A percentile compares a stretch with the other conserved stretches of the same genome.
Conservation (phyloP, 1,140 invertebrate genomes). For the Pseudomyrmex sp. region DNA sequence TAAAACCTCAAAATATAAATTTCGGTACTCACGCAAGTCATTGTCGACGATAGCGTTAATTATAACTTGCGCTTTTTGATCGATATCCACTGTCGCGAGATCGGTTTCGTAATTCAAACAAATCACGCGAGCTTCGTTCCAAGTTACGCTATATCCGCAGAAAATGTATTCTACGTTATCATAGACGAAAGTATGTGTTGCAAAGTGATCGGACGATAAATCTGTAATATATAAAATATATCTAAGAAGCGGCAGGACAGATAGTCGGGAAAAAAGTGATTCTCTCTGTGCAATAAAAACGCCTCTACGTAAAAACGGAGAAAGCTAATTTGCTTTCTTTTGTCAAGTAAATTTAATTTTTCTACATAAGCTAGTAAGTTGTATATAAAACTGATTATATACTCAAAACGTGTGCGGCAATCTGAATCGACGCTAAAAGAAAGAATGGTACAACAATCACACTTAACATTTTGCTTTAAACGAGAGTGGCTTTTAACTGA, state of each 20-base stretch:
- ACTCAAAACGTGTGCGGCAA: background rate
- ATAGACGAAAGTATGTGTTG: slow-evolving; percentile 12
- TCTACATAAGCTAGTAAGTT: background rate
- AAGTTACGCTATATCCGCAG: slow-evolving; percentile 66
- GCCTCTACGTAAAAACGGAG: no score
- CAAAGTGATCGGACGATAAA: background rate
- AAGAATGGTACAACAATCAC: background rate
- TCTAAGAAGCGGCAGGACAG: no score
- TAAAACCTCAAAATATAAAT: background rate
- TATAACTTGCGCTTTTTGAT: slow-evolving; percentile 58
- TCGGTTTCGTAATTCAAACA: slow-evolving; percentile 66
- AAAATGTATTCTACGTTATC: slow-evolving; percentile 59
- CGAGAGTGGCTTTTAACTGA: background rate
- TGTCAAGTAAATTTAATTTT: background rate
- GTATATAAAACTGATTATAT: no score
- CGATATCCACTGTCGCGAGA: slow-evolving; percentile 61
- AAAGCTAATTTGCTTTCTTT: no score
- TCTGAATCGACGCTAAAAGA: background rate
- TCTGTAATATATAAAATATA: background rate
- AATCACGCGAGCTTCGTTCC: slow-evolving; percentile 66
- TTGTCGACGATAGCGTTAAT: background rate
- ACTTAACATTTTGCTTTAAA: background rate
- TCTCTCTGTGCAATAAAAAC: no score
- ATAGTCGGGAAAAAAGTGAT: no score
- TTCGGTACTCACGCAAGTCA: background rate